Evolutionary conservation across 2,797 vertebrate genomes (phyloP).

Genomic region (Scyliorhinus canicula): DNA sequence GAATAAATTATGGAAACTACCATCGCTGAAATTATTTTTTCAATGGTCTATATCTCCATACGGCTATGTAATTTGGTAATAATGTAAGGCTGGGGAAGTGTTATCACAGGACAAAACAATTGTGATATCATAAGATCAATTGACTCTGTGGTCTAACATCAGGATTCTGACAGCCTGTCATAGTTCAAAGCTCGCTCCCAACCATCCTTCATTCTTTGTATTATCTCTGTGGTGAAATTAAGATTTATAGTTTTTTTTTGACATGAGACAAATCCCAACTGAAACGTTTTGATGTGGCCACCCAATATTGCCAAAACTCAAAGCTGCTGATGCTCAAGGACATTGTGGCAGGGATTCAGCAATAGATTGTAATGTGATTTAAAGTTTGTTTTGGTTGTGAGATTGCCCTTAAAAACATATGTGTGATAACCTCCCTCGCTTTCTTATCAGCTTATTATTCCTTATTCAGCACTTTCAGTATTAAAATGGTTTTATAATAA

Average conservation of each 20-base stretch:
- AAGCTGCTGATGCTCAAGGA: not conserved
- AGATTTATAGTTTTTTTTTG: not conserved
- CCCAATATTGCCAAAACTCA: not conserved
- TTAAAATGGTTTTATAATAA: not conserved
- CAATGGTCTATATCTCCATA: not conserved
- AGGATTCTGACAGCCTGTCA: not conserved
- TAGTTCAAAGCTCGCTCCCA: not conserved
- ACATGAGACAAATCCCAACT: not conserved
- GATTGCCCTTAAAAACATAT: not conserved
- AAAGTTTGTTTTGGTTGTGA: not conserved
- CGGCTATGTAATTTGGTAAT: not conserved
- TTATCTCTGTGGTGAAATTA: not conserved
- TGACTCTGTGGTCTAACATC: not conserved
- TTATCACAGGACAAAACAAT: not conserved
- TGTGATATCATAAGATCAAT: not conserved
- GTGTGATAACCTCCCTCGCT: not conserved
- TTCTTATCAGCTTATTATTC: not conserved
- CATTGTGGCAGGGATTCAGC: not conserved
- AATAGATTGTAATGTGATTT: not conserved
- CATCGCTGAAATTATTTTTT: not conserved
- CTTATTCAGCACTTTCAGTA: not conserved
- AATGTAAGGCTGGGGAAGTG: not conserved
- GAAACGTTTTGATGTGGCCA: not conserved
- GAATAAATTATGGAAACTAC: conserved; percentile 4
- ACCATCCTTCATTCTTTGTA: not conserved